Conservation (phyloP, 2,113 vertebrate genomes). For the Rhynchomys soricoides region DNA sequence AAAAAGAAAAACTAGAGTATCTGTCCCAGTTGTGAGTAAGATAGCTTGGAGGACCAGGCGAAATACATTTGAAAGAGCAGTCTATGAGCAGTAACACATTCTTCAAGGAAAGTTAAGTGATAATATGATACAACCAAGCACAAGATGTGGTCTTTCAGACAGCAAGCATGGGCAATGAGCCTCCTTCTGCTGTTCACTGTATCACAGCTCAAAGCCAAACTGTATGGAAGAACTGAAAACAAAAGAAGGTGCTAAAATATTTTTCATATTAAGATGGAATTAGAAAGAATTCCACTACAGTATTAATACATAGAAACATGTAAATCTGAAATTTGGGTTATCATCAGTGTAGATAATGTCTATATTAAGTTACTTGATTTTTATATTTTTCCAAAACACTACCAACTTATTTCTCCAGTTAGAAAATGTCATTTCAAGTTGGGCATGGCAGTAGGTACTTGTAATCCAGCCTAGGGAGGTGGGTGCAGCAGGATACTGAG, state of each 20-base stretch:
- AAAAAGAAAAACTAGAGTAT: not conserved
- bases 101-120: not conserved
- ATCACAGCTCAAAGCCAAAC: not conserved
- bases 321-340: not conserved
- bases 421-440: not conserved
- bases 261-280: conserved; percentile 18
- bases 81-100: not conserved
- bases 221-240: not conserved
- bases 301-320: not conserved
- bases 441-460: not conserved
- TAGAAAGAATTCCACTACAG: not conserved
- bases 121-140: not conserved
- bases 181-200: not conserved
- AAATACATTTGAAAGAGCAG: not conserved
- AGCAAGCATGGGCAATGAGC: not conserved
- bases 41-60: not conserved
- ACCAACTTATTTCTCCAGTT: not conserved
- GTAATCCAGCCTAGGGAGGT: not conserved
- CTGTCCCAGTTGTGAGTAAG: not conserved
- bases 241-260: not conserved
- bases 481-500: not conserved
- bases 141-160: not conserved
- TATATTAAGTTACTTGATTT: not conserved
- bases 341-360: not conserved
- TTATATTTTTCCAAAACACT: conserved; percentile 3